Base-by-base conservation (phyloP, 1,140 invertebrate species). In the Diorhabda sublineata region DNA sequence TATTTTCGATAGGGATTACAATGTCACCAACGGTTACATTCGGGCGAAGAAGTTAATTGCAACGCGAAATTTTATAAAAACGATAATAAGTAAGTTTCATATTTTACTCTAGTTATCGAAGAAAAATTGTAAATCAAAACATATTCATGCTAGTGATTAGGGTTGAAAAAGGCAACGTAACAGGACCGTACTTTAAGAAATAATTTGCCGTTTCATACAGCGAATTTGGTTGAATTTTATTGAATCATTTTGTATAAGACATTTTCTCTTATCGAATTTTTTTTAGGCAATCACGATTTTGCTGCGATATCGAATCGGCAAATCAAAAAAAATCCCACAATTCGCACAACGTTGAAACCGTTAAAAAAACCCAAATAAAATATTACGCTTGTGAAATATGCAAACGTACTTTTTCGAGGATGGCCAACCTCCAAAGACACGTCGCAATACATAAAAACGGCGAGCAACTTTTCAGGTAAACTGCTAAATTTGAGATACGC, bases 401-500 rank as follows among this genome's bases (percentile, higher is more conserved):
- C 63, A 66, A 70, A 2, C 74, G 75, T 11, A 67, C 77, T 43
- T 81, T 81, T 70, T 75, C 76, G 5, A 74, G 79, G 52, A 71
- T 79, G 57, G 76, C 77, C 3, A 81, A 81, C 70, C 67, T 79
- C n/a, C 61, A 75, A 64, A 68, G 80, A 47, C 80, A 81, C 66
- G 56, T 68, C 4, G 76, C 75, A 52, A 79, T 80, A 52, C 80
- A 81, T 63, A 72, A 75, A 58, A 77, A 75, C n/a, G 66, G 74
- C 43, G 76, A 72, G 6, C 69, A 73, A 6, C 61, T 76, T 61
- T 70, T 69, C 64, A 60, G 63, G 69, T 71, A 56, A 69, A 42
- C 47, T 9, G 47, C 47, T 9, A 52, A 52, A 52, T 52, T 52
- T 52, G 47, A 52, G n/a, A 8, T 52, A 8, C n/a, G 6, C n/a